phyloP scores from a whole-genome alignment of 2,888 invertebrate genomes.

The Phyllotreta cruciferae region DNA sequence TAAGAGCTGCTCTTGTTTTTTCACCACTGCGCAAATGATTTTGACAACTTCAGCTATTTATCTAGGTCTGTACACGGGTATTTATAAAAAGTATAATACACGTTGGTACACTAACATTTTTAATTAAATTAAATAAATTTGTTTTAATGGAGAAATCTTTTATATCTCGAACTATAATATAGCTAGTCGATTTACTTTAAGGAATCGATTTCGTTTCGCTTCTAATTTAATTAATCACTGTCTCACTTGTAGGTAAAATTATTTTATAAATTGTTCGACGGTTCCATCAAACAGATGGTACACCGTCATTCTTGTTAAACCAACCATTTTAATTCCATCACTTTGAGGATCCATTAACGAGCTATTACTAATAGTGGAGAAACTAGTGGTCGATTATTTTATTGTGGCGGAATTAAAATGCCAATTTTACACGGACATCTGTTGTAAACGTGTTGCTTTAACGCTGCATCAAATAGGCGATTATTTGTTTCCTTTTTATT shows the following conservation, averaged over 20 bases:
- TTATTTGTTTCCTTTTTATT: background rate
- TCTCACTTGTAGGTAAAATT: conserved; percentile 15
- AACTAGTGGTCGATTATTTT: conserved; percentile 29
- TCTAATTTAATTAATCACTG: conserved; percentile 18
- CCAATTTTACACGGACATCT: conserved; percentile 28
- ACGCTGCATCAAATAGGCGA: background rate
- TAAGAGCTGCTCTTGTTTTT: too few species aligned
- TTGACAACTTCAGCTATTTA: too few species aligned
- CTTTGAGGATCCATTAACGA: conserved; percentile 24
- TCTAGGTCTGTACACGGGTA: too few species aligned
- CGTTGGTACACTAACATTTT: too few species aligned
- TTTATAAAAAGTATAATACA: too few species aligned
- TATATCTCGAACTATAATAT: too few species aligned
- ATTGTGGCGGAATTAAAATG: conserved; percentile 21
- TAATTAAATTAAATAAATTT: too few species aligned
- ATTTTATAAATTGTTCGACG: conserved; percentile 18
- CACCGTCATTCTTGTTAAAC: conserved; percentile 20
- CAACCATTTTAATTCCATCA: conserved; percentile 20
- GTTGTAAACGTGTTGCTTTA: conserved; percentile 8
- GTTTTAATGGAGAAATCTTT: too few species aligned
- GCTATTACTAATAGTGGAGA: conserved; percentile 24
- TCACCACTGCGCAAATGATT: too few species aligned
- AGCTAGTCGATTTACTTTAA: too few species aligned
- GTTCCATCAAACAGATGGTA: conserved; percentile 20
- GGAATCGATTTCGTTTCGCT: too few species aligned